Percentiles rank a stretch among this genome's conserved stretches.
Conservation (phyloP, 2,797 vertebrate genomes). For the Sphenodon punctatus region DNA sequence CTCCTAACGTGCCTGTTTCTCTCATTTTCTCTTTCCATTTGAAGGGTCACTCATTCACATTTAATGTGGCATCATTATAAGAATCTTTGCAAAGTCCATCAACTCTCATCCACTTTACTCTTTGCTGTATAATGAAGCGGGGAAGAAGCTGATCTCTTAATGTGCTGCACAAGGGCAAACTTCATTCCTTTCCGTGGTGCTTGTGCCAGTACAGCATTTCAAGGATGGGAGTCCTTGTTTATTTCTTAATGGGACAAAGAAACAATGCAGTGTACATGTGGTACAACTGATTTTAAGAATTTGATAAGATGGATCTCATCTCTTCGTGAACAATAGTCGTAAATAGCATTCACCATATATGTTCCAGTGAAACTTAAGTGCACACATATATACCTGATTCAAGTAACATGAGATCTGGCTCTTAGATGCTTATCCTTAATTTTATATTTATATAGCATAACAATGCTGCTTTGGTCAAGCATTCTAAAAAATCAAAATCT, state of each 20-base stretch:
- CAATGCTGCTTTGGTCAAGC: no score
- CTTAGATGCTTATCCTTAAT: not conserved
- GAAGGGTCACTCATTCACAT: not conserved
- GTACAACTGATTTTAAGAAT: not conserved
- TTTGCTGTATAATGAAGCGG: not conserved
- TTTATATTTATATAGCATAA: no score
- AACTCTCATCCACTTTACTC: not conserved
- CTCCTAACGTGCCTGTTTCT: not conserved
- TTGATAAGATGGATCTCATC: not conserved
- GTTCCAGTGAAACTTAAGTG: not conserved
- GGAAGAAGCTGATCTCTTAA: no score
- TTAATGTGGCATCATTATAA: constrained; percentile 33
- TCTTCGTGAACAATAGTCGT: not conserved
- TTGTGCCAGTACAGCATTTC: constrained; percentile 1
- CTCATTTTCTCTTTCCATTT: constrained; percentile 8
- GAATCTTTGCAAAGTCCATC: not conserved
- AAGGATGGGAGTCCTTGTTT: not conserved
- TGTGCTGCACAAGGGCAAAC: no score
- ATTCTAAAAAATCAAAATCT: no score
- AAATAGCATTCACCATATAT: not conserved
- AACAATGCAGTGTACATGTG: not conserved
- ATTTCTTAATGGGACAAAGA: not conserved
- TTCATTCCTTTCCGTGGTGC: constrained; percentile 21
- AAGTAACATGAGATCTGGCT: not conserved
- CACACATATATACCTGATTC: not conserved